Evolutionary conservation across 2,888 invertebrate genomes (phyloP).

Genomic region (Watsonalla cultraria): DNA sequence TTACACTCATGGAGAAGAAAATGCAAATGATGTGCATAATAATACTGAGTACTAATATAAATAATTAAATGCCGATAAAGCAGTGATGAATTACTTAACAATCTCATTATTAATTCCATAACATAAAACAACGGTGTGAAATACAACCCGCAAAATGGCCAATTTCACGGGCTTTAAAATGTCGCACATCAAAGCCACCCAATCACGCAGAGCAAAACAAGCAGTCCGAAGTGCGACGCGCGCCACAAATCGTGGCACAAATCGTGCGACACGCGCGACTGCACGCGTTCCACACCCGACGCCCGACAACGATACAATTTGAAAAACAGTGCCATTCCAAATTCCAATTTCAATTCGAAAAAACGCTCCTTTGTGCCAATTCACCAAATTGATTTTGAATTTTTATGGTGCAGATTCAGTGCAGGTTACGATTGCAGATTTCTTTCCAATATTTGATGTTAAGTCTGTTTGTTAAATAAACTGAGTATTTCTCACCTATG

Average conservation of each 20-base stretch:
- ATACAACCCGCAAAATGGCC: slow-evolving; percentile 5
- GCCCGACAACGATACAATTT: slow-evolving; percentile 8
- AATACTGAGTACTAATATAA: too few species aligned
- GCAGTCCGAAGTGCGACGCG: slow-evolving; percentile 17
- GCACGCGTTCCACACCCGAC: slow-evolving; percentile 18
- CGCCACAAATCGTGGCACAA: slow-evolving; percentile 26
- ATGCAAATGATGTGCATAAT: too few species aligned
- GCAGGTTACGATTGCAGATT: too few species aligned
- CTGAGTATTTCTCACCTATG: too few species aligned
- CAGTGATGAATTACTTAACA: too few species aligned
- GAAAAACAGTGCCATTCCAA: slow-evolving; percentile 6
- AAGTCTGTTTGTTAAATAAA: too few species aligned
- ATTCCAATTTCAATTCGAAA: slow-evolving; percentile 5
- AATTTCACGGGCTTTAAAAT: neutral
- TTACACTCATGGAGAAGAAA: too few species aligned
- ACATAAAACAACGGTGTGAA: neutral
- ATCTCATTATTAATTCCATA: too few species aligned
- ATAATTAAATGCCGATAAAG: too few species aligned
- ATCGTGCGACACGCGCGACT: slow-evolving; percentile 28
- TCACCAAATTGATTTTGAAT: neutral
- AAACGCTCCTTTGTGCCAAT: neutral
- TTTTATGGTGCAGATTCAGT: neutral
- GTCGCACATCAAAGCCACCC: slow-evolving; percentile 7
- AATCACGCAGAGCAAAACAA: slow-evolving; percentile 22
- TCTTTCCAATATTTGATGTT: too few species aligned